These are phyloP conservation scores for Tetramorium alpestre DNA, from an alignment of 1,140 invertebrate genomes.

Conservation along the genomic window DNA sequence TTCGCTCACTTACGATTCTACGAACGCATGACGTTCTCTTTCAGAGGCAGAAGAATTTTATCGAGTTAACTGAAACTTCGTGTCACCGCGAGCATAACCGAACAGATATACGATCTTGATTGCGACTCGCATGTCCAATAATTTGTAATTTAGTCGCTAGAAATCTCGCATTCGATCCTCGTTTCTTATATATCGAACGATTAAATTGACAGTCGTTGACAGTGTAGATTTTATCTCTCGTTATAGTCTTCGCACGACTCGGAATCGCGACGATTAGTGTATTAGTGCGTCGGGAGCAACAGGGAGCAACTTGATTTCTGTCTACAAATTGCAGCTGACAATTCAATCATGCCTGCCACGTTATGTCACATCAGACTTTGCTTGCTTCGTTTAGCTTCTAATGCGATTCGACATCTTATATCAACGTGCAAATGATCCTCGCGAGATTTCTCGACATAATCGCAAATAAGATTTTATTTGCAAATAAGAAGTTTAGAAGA, in stretches of 20 bases:
- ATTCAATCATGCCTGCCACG: slow-evolving; percentile 37
- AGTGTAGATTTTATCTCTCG: slow-evolving; percentile 51
- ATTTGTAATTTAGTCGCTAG: slow-evolving; percentile 39
- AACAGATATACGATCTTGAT: slow-evolving; percentile 29
- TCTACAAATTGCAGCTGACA: slow-evolving; percentile 50
- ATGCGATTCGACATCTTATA: slow-evolving; percentile 15
- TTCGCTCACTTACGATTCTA: background rate
- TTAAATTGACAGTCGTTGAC: slow-evolving; percentile 43
- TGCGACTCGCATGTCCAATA: slow-evolving; percentile 17
- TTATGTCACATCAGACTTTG: slow-evolving; percentile 27
- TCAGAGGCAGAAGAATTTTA: slow-evolving; percentile 7
- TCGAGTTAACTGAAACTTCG: slow-evolving; percentile 35
- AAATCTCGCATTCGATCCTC: background rate
- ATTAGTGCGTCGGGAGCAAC: slow-evolving; percentile 23
- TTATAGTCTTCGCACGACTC: slow-evolving; percentile 20
- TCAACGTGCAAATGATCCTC: background rate
- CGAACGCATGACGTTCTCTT: background rate
- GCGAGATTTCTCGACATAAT: background rate
- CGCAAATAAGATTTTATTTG: background rate
- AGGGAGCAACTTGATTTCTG: background rate
- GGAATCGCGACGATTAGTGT: background rate
- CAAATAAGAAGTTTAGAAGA: background rate
- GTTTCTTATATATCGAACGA: background rate
- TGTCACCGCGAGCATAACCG: slow-evolving; percentile 10
- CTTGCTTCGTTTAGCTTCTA: slow-evolving; percentile 16